Evolutionary conservation across 2,113 vertebrate genomes (phyloP).

Genomic region (Uropsilus gracilis): DNA sequence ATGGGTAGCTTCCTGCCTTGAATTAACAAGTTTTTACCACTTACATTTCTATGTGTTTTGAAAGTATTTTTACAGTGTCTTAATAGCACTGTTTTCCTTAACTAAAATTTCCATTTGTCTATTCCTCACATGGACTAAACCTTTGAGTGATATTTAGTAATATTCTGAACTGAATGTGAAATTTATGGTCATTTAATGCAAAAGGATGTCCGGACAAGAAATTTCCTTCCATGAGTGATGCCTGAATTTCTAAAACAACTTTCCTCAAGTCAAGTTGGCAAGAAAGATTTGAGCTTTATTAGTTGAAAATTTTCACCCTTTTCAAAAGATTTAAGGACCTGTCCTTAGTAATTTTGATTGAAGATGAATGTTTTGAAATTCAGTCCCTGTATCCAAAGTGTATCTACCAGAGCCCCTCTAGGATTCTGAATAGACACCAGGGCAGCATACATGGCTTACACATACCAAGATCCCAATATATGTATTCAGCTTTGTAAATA

Average conservation of each 20-base stretch:
- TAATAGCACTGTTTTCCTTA: neutral
- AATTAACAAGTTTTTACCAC: constrained; percentile 17
- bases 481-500: constrained; percentile 87
- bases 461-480: constrained; percentile 72
- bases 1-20: neutral
- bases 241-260: constrained; percentile 30
- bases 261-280: constrained; percentile 30
- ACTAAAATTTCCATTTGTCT: neutral
- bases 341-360: constrained; percentile 68
- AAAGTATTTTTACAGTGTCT: neutral
- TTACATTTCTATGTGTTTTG: neutral
- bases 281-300: constrained; percentile 19
- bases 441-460: constrained; percentile 61
- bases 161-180: neutral
- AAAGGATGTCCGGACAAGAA: constrained; percentile 24
- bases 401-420: constrained; percentile 22
- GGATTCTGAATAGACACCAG: constrained; percentile 62
- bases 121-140: neutral
- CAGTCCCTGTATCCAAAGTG: neutral
- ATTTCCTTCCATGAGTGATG: neutral
- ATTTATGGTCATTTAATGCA: constrained; percentile 22
- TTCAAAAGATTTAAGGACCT: constrained; percentile 64
- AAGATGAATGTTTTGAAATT: constrained; percentile 71
- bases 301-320: constrained; percentile 58
- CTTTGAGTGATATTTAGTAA: neutral